phyloP scores from a whole-genome alignment of 2,113 vertebrate genomes.

The Cochlearius cochlearius region DNA sequence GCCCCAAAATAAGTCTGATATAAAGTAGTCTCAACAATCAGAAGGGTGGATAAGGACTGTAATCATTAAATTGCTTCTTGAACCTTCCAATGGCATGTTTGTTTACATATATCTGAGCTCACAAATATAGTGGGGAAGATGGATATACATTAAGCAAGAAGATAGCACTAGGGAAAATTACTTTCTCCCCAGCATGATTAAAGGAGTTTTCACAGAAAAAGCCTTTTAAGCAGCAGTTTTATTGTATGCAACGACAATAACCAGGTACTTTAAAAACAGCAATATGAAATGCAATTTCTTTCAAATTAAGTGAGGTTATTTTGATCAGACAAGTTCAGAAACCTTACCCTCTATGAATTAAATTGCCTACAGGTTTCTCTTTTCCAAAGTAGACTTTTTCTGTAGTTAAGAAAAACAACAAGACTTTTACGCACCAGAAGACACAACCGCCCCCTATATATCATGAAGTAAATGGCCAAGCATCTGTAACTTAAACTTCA shows the following conservation, averaged over 20 bases:
- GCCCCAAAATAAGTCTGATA: background rate
- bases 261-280: background rate
- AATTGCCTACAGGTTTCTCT: background rate
- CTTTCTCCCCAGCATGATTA: background rate
- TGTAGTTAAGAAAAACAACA: background rate
- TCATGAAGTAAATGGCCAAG: background rate
- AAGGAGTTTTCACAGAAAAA: background rate
- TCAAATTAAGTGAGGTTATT: slow-evolving; percentile 21
- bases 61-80: background rate
- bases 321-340: slow-evolving; percentile 18
- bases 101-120: background rate
- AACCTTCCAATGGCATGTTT: background rate
- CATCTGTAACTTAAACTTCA: background rate
- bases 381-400: background rate
- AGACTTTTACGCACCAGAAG: background rate
- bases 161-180: background rate
- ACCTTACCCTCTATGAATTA: background rate
- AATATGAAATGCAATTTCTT: slow-evolving; percentile 1
- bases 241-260: background rate
- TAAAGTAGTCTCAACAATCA: background rate
- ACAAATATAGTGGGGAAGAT: background rate
- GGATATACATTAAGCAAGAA: background rate
- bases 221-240: background rate
- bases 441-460: background rate
- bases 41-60: background rate